These are phyloP conservation scores for Aspidapion aeneum DNA, from an alignment of 2,888 invertebrate genomes.

Conservation along the genomic window DNA sequence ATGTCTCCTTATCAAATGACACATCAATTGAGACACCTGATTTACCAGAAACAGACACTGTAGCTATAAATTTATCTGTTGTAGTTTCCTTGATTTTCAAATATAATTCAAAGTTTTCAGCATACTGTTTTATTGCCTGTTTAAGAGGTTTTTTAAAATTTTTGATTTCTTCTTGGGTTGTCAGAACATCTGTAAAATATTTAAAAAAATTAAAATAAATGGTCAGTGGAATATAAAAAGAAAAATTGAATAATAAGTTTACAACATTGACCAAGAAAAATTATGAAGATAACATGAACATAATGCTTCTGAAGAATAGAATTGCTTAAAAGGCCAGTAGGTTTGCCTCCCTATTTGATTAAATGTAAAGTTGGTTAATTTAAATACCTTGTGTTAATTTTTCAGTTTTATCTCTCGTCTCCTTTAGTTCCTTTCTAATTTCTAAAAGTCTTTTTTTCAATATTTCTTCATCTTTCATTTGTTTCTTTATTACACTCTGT, in stretches of 20 bases:
- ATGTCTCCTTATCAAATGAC: neutral
- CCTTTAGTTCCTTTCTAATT: neutral
- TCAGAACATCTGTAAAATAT: neutral
- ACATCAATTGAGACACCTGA: neutral
- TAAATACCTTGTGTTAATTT: neutral
- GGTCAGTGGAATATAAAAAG: too few species aligned
- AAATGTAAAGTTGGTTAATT: too few species aligned
- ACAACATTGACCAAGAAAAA: too few species aligned
- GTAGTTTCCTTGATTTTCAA: neutral
- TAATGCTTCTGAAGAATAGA: too few species aligned
- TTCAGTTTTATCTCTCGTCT: neutral
- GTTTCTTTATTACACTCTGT: neutral
- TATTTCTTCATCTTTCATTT: neutral
- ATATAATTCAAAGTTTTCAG: neutral
- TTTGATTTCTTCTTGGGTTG: neutral
- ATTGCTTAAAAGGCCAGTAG: too few species aligned
- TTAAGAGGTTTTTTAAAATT: neutral
- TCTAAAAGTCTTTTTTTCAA: neutral
- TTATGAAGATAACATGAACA: too few species aligned
- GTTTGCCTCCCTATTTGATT: too few species aligned
- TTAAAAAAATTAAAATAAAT: too few species aligned
- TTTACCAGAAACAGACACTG: neutral
- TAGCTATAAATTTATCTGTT: neutral
- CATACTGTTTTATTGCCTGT: neutral
- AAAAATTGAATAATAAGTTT: too few species aligned